A percentile compares a stretch with the other conserved stretches of the same genome.
Conservation (phyloP, 2,888 invertebrate species). For the Aphidoletes aphidimyza region DNA sequence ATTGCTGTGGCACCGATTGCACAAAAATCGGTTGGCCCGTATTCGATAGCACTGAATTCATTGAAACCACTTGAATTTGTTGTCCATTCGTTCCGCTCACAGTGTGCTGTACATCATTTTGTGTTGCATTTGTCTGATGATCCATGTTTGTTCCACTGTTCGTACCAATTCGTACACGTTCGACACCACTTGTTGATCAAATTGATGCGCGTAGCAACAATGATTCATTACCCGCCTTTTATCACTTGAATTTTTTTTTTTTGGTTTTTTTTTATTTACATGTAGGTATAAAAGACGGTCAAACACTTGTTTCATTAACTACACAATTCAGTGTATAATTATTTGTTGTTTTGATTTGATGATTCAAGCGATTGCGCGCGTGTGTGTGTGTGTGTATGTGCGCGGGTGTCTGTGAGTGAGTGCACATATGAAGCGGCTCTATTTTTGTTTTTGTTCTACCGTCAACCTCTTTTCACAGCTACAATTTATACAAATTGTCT, state of each 20-base stretch:
- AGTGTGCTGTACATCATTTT: slow-evolving; percentile 32
- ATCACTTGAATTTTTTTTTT: no score
- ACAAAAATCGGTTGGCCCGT: slow-evolving; percentile 64
- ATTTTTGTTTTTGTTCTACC: neutral
- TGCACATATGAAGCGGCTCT: neutral
- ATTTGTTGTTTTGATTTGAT: slow-evolving; percentile 59
- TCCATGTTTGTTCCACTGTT: slow-evolving; percentile 56
- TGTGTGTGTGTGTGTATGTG: slow-evolving; percentile 53
- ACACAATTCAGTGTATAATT: no score
- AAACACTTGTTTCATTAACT: slow-evolving; percentile 55
- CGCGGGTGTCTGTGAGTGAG: neutral
- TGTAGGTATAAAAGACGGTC: neutral
- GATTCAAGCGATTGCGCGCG: slow-evolving; percentile 64
- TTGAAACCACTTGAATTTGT: slow-evolving; percentile 58
- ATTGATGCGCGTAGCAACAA: neutral
- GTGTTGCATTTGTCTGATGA: slow-evolving; percentile 28
- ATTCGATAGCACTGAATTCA: slow-evolving; percentile 57
- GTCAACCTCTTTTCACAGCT: no score
- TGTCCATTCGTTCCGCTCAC: slow-evolving; percentile 56
- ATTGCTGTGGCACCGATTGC: slow-evolving; percentile 61
- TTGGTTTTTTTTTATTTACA: no score
- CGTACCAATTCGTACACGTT: no score
- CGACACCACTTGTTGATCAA: slow-evolving; percentile 3
- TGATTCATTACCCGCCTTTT: slow-evolving; percentile 21
- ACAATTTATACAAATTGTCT: neutral